Evolutionary conservation across 2,888 invertebrate genomes (phyloP).

Genomic region (Rhabditophanes sp.): DNA sequence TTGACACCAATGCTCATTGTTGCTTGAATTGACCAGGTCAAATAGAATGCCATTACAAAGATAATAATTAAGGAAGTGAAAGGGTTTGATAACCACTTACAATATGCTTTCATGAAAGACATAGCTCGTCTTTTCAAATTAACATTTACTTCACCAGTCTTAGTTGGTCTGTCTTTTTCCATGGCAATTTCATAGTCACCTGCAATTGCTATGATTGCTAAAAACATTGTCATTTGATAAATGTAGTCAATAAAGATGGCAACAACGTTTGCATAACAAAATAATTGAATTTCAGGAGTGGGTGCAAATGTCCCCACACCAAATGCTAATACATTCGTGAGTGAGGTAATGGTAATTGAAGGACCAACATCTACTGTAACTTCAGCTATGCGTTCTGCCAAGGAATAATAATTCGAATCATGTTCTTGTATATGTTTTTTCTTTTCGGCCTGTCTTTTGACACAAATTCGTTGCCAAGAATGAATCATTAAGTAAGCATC

Average conservation of each 20-base stretch:
- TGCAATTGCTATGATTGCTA: conserved; percentile 7
- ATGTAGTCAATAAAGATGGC: conserved; percentile 74
- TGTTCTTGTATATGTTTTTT: too few species aligned
- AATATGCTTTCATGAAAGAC: conserved; percentile 17
- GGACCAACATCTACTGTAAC: conserved; percentile 80
- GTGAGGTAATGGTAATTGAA: conserved; percentile 77
- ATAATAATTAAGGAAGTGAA: conserved; percentile 31
- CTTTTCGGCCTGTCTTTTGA: conserved; percentile 2
- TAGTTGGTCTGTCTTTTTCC: conserved; percentile 10
- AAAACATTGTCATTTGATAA: conserved; percentile 56
- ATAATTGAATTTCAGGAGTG: conserved; percentile 77
- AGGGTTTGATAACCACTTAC: conserved; percentile 27
- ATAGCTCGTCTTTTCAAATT: too few species aligned
- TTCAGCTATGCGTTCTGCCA: conserved; percentile 58
- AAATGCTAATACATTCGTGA: conserved; percentile 72
- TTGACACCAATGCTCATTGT: conserved; percentile 24
- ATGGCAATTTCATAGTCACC: conserved; percentile 9
- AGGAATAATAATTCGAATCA: too few species aligned
- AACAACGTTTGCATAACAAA: conserved; percentile 82
- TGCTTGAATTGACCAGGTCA: conserved; percentile 18
- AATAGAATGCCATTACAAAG: conserved; percentile 21
- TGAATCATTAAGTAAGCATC: conserved; percentile 38
- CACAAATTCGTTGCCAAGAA: conserved; percentile 23
- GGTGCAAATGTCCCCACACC: conserved; percentile 78
- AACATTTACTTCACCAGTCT: conserved; percentile 4